Base-by-base conservation (phyloP, 2,888 invertebrate genomes). In the Tinea semifulvella region DNA sequence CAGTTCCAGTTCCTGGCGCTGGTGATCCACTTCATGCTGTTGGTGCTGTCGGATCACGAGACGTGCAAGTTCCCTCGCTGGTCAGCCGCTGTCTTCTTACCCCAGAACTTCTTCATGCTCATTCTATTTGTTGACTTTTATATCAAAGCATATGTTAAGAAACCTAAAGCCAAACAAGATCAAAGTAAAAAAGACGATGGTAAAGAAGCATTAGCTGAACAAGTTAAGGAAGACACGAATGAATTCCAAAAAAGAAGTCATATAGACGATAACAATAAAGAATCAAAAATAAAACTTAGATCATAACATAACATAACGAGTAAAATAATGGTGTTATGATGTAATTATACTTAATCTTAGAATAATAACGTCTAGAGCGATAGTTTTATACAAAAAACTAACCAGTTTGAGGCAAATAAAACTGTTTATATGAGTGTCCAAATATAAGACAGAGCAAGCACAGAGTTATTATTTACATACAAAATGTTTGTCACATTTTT, bases 71-170 rank as follows among this genome's bases (percentile, higher is more conserved):
- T 82, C 53, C 88, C 89, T 1, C 70, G 75, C 7, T 83, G 84
- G 77, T 60, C 65, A 0, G 66, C 80, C 0, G 72, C 79, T 0
- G n/a, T 87, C 0, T 77, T 87, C 38, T 60, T 88, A 0, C 85
- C 87, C 0, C 89, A 90, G 57, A 86, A 88, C 58, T 27, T 85
- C 0, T 86, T 88, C 54, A 88, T 90, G 83, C 66, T 89, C 0
- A 54, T 84, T 2, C 63, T 90, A 1, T 90, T 90, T 56, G 56
- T 71, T 1, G 87, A 90, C 47, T 90, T 90, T 59, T 90, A 90
- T 51, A 81, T 83, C 40, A 86, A 85, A 54, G 57, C 85, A 0
- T 90, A 90, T 54, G 53, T 86, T 1, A 64, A 48, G 13, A 76
- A 74, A 49, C 63, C 66, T 0, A 56, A 54, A 39, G 16, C 44